Evolutionary conservation across 1,140 invertebrate species (phyloP), one percentile per base, ranked within the genome.

Genomic region (Cydia amplana): DNA sequence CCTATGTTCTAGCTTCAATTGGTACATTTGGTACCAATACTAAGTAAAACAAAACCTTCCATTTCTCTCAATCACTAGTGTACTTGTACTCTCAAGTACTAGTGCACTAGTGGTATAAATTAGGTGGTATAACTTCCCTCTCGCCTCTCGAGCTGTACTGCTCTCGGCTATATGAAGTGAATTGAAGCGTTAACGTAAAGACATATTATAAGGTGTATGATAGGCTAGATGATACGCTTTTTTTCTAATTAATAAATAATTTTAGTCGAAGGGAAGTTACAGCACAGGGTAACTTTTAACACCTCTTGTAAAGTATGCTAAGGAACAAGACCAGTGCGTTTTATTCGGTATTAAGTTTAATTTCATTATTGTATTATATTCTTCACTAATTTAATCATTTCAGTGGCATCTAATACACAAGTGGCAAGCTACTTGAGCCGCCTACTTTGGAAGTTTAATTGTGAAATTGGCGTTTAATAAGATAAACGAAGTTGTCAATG

Each of bases 151-250:
- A 60, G 20, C 55, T 18, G 6, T 55, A 20, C 36, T 64, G 40
- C 72, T 32, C 72, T 32, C 75, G 73, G 73, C 74, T 76, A 70
- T 40, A 70, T 72, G 25, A 72, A 60, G 77, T 79, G 75, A 74
- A 78, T 81, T 78, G 72, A 80, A 79, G 77, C 77, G 63, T 49
- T 74, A 74, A 73, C 28, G 64, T 78, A 36, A 46, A 73, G 67
- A 80, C 74, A 36, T 70, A 77, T 76, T 75, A 74, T 83, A 83
- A 78, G 78, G 73, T 81, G 74, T 85, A 82, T 67, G 74, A 78
- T 86, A 82, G 75, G 72, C 80, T 83, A 83, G 73, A 76, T 18
- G 73, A 77, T 84, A 82, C 76, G 75, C 78, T 80, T 85, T 74
- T 43, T 82, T 85, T 78, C 64, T 73, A 76, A 78, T 80, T 75